Evolutionary conservation across 2,888 invertebrate genomes (phyloP).

Genomic region (Diarsia mendica): DNA sequence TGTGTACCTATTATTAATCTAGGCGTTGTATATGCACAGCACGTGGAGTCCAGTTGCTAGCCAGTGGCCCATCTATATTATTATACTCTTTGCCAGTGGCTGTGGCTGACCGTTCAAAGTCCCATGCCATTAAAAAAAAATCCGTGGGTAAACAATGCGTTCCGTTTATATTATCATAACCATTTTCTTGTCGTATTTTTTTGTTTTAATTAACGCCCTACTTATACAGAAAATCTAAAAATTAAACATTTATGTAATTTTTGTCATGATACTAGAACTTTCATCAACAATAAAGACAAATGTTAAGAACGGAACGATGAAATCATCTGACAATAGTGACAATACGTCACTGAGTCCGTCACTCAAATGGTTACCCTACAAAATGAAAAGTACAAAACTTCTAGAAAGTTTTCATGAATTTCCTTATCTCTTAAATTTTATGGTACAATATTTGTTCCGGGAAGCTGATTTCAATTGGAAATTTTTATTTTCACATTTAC

Average conservation of each 20-base stretch:
- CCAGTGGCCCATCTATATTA: too few species aligned
- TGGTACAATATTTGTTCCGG: conserved; percentile 41
- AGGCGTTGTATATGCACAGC: conserved; percentile 2
- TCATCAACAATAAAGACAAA: background rate
- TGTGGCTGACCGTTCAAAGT: conserved; percentile 4
- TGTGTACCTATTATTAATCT: background rate
- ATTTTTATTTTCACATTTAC: conserved; percentile 60
- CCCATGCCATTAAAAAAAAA: background rate
- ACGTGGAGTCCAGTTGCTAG: background rate
- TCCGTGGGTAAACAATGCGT: conserved; percentile 15
- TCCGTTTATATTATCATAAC: background rate
- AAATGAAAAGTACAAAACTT: conserved; percentile 53
- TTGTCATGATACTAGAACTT: background rate
- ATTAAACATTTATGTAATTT: accelerated
- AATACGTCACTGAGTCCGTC: conserved; percentile 39
- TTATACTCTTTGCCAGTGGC: background rate
- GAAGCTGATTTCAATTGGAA: conserved; percentile 52
- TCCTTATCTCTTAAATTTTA: background rate
- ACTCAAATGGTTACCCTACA: conserved; percentile 56
- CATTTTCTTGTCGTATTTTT: background rate
- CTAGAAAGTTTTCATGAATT: conserved; percentile 11
- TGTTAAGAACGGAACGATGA: conserved; percentile 53
- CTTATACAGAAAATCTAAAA: background rate
- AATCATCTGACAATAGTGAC: conserved; percentile 74
- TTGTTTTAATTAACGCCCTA: background rate